A percentile compares a stretch with the other conserved stretches of the same genome.
These are phyloP conservation scores for Bufo bufo DNA, from an alignment of 2,113 vertebrate genomes.

Conservation along the genomic window DNA sequence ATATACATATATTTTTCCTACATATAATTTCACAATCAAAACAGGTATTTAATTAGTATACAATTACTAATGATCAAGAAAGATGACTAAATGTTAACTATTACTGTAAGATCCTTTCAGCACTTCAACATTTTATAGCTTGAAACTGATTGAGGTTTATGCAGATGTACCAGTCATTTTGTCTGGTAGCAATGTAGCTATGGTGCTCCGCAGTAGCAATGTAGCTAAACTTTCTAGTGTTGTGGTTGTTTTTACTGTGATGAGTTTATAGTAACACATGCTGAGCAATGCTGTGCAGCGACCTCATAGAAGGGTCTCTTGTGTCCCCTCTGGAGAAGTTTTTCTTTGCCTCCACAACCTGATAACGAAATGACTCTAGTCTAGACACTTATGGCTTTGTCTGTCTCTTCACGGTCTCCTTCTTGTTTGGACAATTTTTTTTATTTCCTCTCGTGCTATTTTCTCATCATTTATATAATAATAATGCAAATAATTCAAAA, in stretches of 20 bases:
- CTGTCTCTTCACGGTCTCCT: background rate
- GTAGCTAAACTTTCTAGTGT: background rate
- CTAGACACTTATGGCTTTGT: constrained; percentile 65
- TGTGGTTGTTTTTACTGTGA: background rate
- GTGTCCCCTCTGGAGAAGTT: constrained; percentile 48
- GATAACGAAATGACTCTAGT: constrained; percentile 69
- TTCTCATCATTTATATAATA: background rate
- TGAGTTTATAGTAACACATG: background rate
- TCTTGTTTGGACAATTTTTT: background rate
- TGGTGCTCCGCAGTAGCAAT: no score
- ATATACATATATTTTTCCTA: no score
- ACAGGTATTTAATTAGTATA: no score
- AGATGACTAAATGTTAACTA: no score
- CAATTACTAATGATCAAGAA: no score
- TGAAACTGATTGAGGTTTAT: no score
- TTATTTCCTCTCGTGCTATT: background rate
- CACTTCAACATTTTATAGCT: no score
- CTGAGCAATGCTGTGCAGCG: background rate
- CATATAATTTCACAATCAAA: no score
- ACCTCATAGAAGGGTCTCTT: background rate
- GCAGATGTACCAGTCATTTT: no score
- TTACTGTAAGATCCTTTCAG: no score
- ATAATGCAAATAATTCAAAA: no score
- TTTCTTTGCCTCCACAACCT: constrained; percentile 57
- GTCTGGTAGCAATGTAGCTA: no score